Evolutionary conservation across 2,888 invertebrate genomes (phyloP).

Genomic region (Tridacna crocea): DNA sequence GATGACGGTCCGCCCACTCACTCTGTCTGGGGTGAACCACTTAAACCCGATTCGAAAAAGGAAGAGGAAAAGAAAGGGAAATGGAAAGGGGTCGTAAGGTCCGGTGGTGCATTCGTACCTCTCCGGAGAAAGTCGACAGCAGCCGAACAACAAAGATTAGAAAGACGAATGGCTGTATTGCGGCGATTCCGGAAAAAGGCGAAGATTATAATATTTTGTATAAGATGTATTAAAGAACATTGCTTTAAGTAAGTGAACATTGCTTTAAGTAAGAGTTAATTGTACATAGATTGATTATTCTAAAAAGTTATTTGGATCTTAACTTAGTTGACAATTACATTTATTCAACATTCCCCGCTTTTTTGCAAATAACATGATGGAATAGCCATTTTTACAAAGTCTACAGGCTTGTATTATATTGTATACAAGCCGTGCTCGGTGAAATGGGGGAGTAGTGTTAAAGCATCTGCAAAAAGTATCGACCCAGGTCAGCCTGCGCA

Average conservation of each 20-base stretch:
- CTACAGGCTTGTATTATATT: too few relatives aligned
- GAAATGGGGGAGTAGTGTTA: too few relatives aligned
- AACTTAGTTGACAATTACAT: too few relatives aligned
- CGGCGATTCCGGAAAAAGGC: conserved; percentile 50
- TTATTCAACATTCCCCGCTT: too few relatives aligned
- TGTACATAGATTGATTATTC: too few relatives aligned
- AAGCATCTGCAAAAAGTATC: too few relatives aligned
- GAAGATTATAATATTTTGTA: conserved; percentile 61
- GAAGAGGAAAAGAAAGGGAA: conserved; percentile 20
- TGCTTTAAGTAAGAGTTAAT: too few relatives aligned
- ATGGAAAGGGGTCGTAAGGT: conserved; percentile 12
- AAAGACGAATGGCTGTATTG: conserved; percentile 36
- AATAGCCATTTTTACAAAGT: too few relatives aligned
- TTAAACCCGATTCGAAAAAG: conserved; percentile 14
- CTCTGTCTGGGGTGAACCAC: background rate
- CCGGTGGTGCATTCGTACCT: background rate
- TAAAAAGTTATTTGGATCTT: too few relatives aligned
- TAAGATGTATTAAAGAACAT: conserved; percentile 59
- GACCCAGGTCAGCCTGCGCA: too few relatives aligned
- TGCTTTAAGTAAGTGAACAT: conserved; percentile 59
- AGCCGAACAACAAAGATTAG: conserved; percentile 29
- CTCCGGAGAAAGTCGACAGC: conserved; percentile 22
- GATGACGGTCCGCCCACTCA: conserved; percentile 5
- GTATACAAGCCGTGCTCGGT: too few relatives aligned
- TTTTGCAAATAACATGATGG: too few relatives aligned